Conservation (phyloP, 2,888 invertebrate genomes). For the Heteropelma amictum region DNA sequence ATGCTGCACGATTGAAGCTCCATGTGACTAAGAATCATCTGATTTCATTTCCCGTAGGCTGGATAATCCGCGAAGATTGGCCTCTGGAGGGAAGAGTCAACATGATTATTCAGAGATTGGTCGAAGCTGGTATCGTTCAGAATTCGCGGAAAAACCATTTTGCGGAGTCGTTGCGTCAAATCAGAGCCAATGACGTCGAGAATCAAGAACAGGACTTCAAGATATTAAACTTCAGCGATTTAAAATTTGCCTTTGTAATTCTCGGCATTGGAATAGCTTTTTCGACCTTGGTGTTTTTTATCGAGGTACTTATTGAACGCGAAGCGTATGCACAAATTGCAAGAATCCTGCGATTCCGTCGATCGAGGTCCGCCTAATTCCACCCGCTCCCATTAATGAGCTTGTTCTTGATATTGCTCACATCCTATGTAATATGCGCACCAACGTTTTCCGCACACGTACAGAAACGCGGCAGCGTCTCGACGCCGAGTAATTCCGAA, state of each 20-base stretch:
- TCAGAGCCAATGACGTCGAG: neutral
- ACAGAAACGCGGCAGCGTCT: too few species aligned
- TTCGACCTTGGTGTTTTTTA: too few species aligned
- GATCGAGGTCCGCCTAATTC: too few species aligned
- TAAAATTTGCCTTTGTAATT: neutral
- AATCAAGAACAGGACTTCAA: neutral
- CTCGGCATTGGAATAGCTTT: neutral
- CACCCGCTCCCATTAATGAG: too few species aligned
- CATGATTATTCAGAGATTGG: neutral
- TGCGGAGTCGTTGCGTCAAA: neutral
- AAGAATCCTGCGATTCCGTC: too few species aligned
- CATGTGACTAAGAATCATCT: neutral
- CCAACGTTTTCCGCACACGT: too few species aligned
- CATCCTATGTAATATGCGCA: too few species aligned
- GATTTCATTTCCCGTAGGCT: neutral
- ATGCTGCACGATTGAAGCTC: neutral
- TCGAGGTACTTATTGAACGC: too few species aligned
- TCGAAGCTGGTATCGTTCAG: neutral
- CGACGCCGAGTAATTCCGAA: too few species aligned
- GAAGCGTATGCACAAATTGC: too few species aligned
- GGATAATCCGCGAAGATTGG: neutral
- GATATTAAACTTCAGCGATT: neutral
- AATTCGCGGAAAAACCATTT: neutral
- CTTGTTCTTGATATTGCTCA: too few species aligned
- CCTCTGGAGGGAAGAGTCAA: neutral